Evolutionary conservation across 1,140 invertebrate species (phyloP), one percentile per base, ranked within the genome.

Genomic region (Hyles vespertilio): DNA sequence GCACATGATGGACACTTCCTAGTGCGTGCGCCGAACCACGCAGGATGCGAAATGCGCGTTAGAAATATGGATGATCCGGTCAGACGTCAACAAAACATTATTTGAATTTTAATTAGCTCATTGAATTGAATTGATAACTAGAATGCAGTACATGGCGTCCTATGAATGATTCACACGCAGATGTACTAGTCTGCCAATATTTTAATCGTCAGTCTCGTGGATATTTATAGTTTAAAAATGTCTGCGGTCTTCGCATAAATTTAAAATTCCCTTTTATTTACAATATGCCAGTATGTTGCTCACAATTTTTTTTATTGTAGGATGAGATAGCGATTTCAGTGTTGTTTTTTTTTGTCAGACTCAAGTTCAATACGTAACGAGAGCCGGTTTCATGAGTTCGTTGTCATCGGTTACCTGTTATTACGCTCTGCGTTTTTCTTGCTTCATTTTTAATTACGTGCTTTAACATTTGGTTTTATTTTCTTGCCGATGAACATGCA

Each of bases 11-110:
- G 75, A 74, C 76, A 70, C 74, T 86, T 84, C 78, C 83, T 86
- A 81, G 65, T 72, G 70, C 75, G 80, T 79, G 76, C 68, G 58
- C 58, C 51, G 70, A 58, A 54, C 61, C 69, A 54, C 65, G 72
- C 82, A 84, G 79, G 82, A 85, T 84, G 77, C 72, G 72, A 65
- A 72, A 76, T 58, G 75, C 76, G 76, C 79, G 74, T 66, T 67
- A 70, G 74, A 76, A 81, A 83, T 87, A 85, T 76, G 79, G 79
- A 85, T 87, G 80, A 84, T 85, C 77, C 77, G 75, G 63, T 71
- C 72, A 82, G 79, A 81, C 81, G 69, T 65, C 59, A 61, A 61
- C 62, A 63, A 61, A 65, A 68, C 79, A 81, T 79, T 71, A 74
- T 77, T 65, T 77, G 84, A 85, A 87, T 87, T 83, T 78, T 79